phyloP scores from a whole-genome alignment of 2,888 invertebrate species.

The Adineta ricciae region DNA sequence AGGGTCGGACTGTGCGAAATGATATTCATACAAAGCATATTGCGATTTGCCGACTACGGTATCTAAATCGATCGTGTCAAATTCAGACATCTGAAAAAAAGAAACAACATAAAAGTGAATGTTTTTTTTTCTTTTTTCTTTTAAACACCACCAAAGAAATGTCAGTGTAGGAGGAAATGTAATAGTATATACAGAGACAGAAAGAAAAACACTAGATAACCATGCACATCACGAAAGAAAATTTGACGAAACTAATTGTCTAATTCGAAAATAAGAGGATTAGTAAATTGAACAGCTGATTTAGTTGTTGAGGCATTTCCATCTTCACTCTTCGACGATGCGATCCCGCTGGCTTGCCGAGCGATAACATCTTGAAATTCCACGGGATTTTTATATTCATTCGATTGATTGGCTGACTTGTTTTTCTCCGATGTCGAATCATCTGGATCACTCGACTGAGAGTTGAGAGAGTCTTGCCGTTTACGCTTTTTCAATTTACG shows the following conservation, averaged over 20 bases:
- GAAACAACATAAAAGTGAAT: neutral
- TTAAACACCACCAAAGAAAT: neutral
- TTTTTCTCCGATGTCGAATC: neutral
- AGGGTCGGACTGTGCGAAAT: neutral
- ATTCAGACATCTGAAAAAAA: neutral
- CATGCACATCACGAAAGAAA: neutral
- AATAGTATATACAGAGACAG: neutral
- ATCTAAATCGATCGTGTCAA: neutral
- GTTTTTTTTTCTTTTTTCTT: neutral
- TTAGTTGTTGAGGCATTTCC: neutral
- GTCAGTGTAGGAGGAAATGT: neutral
- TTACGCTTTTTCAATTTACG: conserved; percentile 27
- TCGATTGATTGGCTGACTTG: neutral
- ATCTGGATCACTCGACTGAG: conserved; percentile 22
- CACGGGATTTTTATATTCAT: neutral
- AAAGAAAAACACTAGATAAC: neutral
- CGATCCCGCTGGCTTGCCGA: neutral
- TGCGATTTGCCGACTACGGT: neutral
- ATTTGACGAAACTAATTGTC: neutral
- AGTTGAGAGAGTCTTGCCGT: conserved; percentile 24
- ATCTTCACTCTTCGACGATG: neutral
- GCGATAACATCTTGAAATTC: neutral
- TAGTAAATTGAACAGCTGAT: conserved; percentile 4
- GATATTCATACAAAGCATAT: neutral
- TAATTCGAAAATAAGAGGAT: conserved; percentile 12